Conservation (phyloP, 1,140 invertebrate species). For the Drosophila trapezifrons region DNA sequence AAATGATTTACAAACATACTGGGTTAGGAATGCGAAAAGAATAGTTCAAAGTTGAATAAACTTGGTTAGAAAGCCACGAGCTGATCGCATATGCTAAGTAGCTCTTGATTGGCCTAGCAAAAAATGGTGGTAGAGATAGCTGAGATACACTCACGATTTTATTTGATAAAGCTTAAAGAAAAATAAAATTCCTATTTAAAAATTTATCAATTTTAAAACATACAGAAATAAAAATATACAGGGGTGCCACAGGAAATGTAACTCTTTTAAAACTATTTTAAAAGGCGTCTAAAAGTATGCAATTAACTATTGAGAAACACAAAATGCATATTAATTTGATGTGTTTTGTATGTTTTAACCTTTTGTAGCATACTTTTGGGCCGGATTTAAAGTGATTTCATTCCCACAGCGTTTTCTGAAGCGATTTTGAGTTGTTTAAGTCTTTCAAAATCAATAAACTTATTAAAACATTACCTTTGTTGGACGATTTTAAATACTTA, state of each 20-base stretch:
- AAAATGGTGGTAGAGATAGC: neutral
- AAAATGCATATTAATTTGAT: no score
- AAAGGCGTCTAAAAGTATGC: neutral
- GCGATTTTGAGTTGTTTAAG: no score
- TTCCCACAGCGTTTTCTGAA: neutral
- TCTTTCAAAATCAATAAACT: no score
- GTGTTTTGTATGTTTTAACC: no score
- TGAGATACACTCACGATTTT: neutral
- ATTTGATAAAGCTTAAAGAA: neutral
- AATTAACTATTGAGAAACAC: neutral
- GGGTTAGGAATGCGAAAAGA: slow-evolving; percentile 13
- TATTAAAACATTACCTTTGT: no score
- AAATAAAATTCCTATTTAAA: neutral
- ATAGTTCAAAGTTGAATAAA: slow-evolving; percentile 64
- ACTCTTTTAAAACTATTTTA: neutral
- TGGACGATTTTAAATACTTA: neutral
- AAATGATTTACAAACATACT: slow-evolving; percentile 37
- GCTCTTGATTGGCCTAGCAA: neutral
- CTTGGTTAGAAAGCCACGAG: slow-evolving; percentile 40
- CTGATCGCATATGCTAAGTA: slow-evolving; percentile 34
- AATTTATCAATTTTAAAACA: neutral
- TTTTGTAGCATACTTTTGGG: neutral
- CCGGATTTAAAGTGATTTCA: neutral
- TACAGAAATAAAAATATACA: neutral
- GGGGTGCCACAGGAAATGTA: neutral